phyloP scores from a whole-genome alignment of 1,140 invertebrate species.

The Drosophila nasuta region DNA sequence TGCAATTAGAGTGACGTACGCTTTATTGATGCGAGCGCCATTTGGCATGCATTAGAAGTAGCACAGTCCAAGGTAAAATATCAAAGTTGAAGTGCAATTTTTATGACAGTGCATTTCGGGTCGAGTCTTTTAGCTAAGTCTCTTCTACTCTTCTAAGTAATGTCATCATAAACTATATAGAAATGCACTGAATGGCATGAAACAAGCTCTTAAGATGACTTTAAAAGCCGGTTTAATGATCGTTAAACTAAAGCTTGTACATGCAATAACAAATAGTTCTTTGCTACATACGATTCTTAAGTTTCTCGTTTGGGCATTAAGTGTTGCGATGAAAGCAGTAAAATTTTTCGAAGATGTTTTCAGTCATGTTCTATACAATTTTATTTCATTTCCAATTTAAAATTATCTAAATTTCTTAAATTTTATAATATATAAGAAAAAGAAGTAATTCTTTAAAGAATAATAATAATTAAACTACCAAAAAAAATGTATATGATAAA shows the following conservation, averaged over 20 bases:
- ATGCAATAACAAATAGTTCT: neutral
- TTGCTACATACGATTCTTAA: no score
- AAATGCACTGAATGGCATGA: neutral
- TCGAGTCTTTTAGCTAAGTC: conserved; percentile 33
- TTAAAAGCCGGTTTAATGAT: conserved; percentile 3
- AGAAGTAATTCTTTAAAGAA: no score
- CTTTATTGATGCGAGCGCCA: conserved; percentile 79
- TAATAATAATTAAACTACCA: no score
- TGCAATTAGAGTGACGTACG: conserved; percentile 80
- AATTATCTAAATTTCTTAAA: no score
- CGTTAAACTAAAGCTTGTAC: neutral
- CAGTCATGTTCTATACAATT: no score
- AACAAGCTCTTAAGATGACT: neutral
- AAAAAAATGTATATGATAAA: no score
- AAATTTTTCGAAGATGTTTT: no score
- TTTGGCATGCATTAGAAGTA: conserved; percentile 77
- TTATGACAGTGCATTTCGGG: conserved; percentile 37
- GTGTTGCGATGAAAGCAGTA: no score
- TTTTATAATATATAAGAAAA: no score
- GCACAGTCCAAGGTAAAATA: conserved; percentile 72
- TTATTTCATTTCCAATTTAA: no score
- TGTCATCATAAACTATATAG: conserved; percentile 1
- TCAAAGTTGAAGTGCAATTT: conserved; percentile 79
- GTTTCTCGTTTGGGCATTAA: no score
- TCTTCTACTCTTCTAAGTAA: neutral